Percentiles rank a stretch among this genome's conserved stretches.
Evolutionary conservation across 2,113 vertebrate genomes (phyloP).

Genomic region (Percina caprodes): DNA sequence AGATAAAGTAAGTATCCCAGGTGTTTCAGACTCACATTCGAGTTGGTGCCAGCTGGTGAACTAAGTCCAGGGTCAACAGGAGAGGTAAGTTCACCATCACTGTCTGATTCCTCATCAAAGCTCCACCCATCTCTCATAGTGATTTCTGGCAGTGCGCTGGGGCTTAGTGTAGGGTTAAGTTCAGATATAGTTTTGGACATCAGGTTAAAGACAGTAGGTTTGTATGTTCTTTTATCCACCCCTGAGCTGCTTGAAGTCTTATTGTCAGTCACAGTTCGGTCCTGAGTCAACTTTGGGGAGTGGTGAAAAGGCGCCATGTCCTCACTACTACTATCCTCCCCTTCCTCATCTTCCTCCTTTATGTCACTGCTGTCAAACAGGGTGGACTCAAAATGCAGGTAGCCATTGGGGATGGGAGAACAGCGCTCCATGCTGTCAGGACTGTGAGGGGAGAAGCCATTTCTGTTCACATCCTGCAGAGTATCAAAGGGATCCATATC

Average conservation of each 20-base stretch:
- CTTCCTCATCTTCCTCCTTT: slow-evolving; percentile 69
- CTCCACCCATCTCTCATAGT: slow-evolving; percentile 81
- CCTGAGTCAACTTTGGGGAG: slow-evolving; percentile 59
- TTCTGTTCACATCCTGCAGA: slow-evolving; percentile 65
- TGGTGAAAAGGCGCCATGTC: slow-evolving; percentile 54
- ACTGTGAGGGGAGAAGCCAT: slow-evolving; percentile 78
- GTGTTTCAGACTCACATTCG: slow-evolving; percentile 77
- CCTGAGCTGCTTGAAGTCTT: slow-evolving; percentile 48
- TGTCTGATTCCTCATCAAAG: slow-evolving; percentile 80
- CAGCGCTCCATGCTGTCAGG: slow-evolving; percentile 77
- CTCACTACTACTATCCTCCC: slow-evolving; percentile 35
- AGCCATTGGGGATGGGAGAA: slow-evolving; percentile 79
- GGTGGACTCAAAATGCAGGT: slow-evolving; percentile 84
- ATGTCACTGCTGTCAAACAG: slow-evolving; percentile 82
- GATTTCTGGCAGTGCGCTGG: slow-evolving; percentile 78
- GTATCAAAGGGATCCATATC: slow-evolving; percentile 60
- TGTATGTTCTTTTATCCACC: slow-evolving; percentile 72
- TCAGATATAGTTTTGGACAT: slow-evolving; percentile 82
- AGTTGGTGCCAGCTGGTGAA: slow-evolving; percentile 80
- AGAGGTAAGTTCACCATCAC: slow-evolving; percentile 77
- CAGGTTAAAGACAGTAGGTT: slow-evolving; percentile 76
- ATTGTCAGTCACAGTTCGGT: slow-evolving; percentile 46
- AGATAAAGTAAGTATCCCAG: not conserved
- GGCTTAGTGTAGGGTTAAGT: slow-evolving; percentile 77
- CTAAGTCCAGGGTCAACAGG: slow-evolving; percentile 66